These are phyloP conservation scores for Aulostomus chinensis DNA, from an alignment of 2,797 vertebrate species.

Conservation along the genomic window DNA sequence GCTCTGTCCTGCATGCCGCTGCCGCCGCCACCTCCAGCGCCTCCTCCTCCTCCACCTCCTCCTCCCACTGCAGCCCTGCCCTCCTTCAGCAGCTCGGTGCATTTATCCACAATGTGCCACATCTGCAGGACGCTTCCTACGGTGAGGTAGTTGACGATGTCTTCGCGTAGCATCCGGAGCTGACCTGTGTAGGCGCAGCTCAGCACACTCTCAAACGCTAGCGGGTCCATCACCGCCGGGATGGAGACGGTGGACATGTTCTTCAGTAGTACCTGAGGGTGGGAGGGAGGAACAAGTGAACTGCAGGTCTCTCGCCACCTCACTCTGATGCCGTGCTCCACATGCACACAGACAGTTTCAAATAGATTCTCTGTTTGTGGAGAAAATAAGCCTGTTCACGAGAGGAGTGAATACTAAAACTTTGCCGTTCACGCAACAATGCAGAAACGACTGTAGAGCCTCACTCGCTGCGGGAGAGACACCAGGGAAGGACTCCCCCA, in stretches of 20 bases:
- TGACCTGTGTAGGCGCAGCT: slow-evolving; percentile 91
- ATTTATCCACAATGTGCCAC: slow-evolving; percentile 98
- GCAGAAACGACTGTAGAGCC: no score
- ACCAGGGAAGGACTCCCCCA: no score
- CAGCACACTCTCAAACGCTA: slow-evolving; percentile 91
- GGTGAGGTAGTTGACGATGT: slow-evolving; percentile 93
- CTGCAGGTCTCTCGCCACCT: not conserved
- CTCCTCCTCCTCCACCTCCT: slow-evolving; percentile 32
- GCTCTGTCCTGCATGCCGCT: slow-evolving; percentile 18
- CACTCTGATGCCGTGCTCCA: no score
- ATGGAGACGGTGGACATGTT: slow-evolving; percentile 91
- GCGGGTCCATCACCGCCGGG: slow-evolving; percentile 89
- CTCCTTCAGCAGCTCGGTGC: slow-evolving; percentile 91
- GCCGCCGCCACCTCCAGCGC: slow-evolving; percentile 27
- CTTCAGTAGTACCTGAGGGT: slow-evolving; percentile 86
- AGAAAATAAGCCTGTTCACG: no score
- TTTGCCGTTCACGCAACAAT: no score
- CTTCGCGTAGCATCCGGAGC: slow-evolving; percentile 87
- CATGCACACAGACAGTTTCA: no score
- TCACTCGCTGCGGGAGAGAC: no score
- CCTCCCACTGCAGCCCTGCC: slow-evolving; percentile 48
- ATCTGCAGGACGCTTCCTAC: slow-evolving; percentile 97
- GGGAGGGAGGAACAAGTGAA: not conserved
- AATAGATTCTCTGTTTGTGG: no score
- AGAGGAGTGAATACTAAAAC: no score